A percentile compares a stretch with the other conserved stretches of the same genome.
Evolutionary conservation across 2,113 vertebrate species (phyloP).

Genomic region (Brienomyrus longianalis): DNA sequence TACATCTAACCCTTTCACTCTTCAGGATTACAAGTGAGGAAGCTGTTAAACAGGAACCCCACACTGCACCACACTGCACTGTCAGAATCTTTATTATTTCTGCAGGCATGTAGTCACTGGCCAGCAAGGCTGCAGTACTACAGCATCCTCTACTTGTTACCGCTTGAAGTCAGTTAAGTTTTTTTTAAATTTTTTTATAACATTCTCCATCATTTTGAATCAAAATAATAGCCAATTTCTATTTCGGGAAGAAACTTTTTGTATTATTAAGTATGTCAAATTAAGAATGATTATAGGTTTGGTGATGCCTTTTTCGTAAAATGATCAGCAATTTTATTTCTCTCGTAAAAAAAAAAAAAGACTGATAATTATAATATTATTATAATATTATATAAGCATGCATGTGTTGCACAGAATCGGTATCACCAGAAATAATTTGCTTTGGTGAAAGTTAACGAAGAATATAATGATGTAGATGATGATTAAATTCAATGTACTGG

Average conservation of each 20-base stretch:
- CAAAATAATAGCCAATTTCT: not conserved
- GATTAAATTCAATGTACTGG: not conserved
- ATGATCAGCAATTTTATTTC: not conserved
- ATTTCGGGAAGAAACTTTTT: not conserved
- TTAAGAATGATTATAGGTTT: not conserved
- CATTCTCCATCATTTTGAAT: not conserved
- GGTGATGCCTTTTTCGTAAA: not conserved
- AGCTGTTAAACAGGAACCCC: not conserved
- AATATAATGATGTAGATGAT: not conserved
- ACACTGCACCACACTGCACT: not conserved
- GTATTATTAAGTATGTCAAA: not conserved
- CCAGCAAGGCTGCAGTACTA: not conserved
- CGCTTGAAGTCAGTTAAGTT: not conserved
- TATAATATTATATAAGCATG: no score
- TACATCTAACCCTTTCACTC: not conserved
- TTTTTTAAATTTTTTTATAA: not conserved
- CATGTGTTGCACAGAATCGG: no score
- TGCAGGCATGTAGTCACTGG: not conserved
- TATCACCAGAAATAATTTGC: not conserved
- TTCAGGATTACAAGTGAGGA: not conserved
- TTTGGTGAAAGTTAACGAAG: not conserved
- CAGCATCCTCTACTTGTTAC: not conserved
- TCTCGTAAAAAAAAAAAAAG: not conserved
- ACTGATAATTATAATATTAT: not conserved
- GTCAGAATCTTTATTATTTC: not conserved